A percentile compares a stretch with the other conserved stretches of the same genome.
These are phyloP conservation scores for Lepisosteus oculatus DNA, from an alignment of 2,113 vertebrate species.

Conservation along the genomic window DNA sequence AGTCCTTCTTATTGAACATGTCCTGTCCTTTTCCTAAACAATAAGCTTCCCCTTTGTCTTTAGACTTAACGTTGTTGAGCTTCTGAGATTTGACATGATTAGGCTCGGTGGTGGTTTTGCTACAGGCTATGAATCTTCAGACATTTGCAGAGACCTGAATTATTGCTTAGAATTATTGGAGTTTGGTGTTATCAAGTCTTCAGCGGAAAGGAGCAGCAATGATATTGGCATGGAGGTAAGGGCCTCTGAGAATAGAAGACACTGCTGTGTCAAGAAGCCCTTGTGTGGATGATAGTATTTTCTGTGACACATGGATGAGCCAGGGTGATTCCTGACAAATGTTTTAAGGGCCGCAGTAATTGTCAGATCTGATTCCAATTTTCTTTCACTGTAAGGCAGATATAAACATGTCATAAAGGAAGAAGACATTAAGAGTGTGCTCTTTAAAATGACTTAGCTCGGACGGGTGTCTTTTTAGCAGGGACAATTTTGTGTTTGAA, in stretches of 20 bases:
- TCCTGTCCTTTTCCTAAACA: not conserved
- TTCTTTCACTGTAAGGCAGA: too few relatives aligned
- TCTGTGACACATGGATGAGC: not conserved
- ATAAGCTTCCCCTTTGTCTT: conserved; percentile 1
- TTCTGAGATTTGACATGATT: conserved; percentile 29
- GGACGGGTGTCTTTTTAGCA: not conserved
- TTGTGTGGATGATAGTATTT: not conserved
- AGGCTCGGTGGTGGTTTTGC: conserved; percentile 37
- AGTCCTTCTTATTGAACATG: conserved; percentile 3
- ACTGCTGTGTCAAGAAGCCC: not conserved
- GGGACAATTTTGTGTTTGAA: conserved; percentile 34
- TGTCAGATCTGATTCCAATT: too few relatives aligned
- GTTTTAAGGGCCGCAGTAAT: not conserved
- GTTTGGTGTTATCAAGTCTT: conserved; percentile 26
- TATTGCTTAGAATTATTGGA: conserved; percentile 30
- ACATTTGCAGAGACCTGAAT: conserved; percentile 30
- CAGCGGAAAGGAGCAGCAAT: not conserved
- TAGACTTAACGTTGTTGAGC: conserved; percentile 5
- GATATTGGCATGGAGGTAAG: not conserved
- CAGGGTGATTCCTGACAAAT: not conserved
- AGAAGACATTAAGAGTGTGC: too few relatives aligned
- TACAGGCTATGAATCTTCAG: conserved; percentile 33
- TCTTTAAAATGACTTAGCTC: too few relatives aligned
- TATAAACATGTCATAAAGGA: too few relatives aligned
- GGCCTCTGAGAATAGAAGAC: not conserved